Evolutionary conservation across 2,113 vertebrate genomes (phyloP), one percentile per base, ranked within the genome.

Genomic region (Poecile atricapillus): DNA sequence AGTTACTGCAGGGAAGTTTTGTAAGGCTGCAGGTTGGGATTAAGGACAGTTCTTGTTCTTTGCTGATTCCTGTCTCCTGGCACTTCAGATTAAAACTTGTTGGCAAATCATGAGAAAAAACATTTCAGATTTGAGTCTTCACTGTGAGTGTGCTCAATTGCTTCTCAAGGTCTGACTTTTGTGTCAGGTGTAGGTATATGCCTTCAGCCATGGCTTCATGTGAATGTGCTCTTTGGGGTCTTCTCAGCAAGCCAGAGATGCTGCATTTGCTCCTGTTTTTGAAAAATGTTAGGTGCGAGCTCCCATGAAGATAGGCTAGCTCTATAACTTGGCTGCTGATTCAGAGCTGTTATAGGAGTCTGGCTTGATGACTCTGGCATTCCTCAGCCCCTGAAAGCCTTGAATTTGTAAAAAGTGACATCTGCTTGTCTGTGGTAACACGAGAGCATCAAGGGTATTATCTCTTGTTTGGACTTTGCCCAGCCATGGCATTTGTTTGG

Each of bases 61-160:
- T 79, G 53, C 19, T 13, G 50, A 56, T 60, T 78, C 31, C 12
- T 7, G 5, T 60, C 31, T 70, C 31, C 37, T 58, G 56, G 31
- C 1, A 1, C 37, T 70, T 60, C 35, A 55, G 44, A 21, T 35
- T 22, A 67, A 75, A 37, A 31, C 13, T 39, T 35, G 20, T 59
- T 83, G 77, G 53, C 20, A 65, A 81, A 74, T 46, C 6, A 22
- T 27, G 53, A 49, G 58, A 73, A 44, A n/a, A 85, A 64, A 12
- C 5, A 3, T 44, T 75, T 37, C 5, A 7, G 39, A 35, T 43
- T 59, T 1, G 5, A 59, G 53, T 6, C 1, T 4, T 69, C 31
- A 44, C 50, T 39, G 27, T 0, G 5, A 39, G 41, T 1, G 1
- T 44, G 18, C 35, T 71, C 33, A 3, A 0, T 20, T 24, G 23